Conservation (phyloP, 2,888 invertebrate species). For the Keiferia lycopersicella region DNA sequence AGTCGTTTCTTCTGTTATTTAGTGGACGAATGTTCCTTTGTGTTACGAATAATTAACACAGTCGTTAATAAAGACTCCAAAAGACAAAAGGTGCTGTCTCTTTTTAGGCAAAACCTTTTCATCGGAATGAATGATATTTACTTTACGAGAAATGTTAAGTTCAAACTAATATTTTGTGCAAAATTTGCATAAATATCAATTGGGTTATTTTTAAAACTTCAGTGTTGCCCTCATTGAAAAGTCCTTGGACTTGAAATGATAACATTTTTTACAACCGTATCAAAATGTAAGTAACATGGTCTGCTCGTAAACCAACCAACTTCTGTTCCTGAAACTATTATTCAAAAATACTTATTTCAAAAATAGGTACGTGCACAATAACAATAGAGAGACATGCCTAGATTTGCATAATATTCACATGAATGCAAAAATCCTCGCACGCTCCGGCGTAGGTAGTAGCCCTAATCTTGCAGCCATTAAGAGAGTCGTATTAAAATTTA, state of each 20-base stretch:
- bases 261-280: background rate
- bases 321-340: background rate
- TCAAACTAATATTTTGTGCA: too few species aligned
- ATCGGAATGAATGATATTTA: conserved; percentile 44
- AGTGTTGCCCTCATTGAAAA: too few species aligned
- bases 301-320: too few species aligned
- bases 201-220: too few species aligned
- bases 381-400: conserved; percentile 29
- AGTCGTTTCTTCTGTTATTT: background rate
- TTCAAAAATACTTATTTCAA: background rate
- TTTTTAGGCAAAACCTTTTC: conserved; percentile 51
- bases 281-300: too few species aligned
- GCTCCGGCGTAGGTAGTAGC: conserved; percentile 37
- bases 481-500: conserved; percentile 68
- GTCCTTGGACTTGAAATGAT: too few species aligned
- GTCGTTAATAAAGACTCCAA: conserved; percentile 39
- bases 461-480: conserved; percentile 64
- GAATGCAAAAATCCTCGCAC: conserved; percentile 61
- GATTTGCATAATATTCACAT: conserved; percentile 73
- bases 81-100: conserved; percentile 37
- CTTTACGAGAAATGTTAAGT: conserved; percentile 38
- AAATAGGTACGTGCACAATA: background rate
- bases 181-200: too few species aligned
- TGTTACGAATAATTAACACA: conserved; percentile 18
- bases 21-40: conserved; percentile 11